Evolutionary conservation across 2,888 invertebrate genomes (phyloP).

Genomic region (Stramonita haemastoma): DNA sequence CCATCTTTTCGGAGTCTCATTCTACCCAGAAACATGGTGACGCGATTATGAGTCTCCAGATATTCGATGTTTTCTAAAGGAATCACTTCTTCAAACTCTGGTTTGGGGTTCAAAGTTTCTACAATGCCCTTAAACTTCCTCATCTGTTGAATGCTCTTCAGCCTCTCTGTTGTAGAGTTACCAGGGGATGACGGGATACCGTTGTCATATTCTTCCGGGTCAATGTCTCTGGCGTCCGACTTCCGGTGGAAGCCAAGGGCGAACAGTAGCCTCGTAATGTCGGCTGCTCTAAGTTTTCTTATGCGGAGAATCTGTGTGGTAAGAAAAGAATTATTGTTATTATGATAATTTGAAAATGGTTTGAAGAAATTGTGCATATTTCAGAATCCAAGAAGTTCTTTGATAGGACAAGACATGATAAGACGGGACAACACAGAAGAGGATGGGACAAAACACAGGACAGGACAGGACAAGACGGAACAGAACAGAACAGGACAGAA

Average conservation of each 20-base stretch:
- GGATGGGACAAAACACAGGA: too few relatives aligned
- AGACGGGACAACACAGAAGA: too few relatives aligned
- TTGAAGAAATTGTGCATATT: too few relatives aligned
- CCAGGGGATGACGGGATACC: neutral
- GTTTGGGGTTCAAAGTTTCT: neutral
- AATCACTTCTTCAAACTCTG: neutral
- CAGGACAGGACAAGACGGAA: too few relatives aligned
- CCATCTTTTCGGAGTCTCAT: neutral
- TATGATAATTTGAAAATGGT: too few relatives aligned
- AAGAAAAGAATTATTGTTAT: too few relatives aligned
- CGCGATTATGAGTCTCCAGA: neutral
- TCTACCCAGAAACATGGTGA: neutral
- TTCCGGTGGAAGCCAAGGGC: conserved; percentile 15
- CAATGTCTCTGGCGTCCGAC: neutral
- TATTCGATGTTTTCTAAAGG: neutral
- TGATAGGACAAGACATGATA: too few relatives aligned
- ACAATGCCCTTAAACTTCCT: neutral
- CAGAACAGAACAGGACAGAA: too few relatives aligned
- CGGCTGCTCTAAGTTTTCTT: neutral
- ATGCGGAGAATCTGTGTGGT: neutral
- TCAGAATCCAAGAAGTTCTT: too few relatives aligned
- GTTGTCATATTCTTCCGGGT: conserved; percentile 1
- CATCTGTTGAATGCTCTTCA: neutral
- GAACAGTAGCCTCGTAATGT: neutral
- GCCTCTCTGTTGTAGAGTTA: neutral